Base-by-base conservation (phyloP, 2,888 invertebrate species). In the Heliconius cydno region DNA sequence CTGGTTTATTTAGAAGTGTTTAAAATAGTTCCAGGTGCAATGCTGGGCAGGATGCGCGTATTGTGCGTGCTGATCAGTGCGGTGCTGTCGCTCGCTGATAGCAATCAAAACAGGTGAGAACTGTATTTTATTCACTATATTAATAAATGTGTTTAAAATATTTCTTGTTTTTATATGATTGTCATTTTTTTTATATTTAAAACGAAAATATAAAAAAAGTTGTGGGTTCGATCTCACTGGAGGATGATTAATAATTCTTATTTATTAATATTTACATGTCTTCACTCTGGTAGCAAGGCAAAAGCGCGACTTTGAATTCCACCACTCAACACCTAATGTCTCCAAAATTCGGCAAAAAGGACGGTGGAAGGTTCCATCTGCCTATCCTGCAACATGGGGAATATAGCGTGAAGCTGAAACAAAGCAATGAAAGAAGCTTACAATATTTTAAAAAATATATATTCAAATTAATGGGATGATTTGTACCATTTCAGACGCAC, bases 401-500 rank as follows among this genome's bases (percentile, higher is more conserved):
- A 52, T 52, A 52, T 19, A 19, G 52, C 19, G 19, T 52, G 52
- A 52, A 52, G 19, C 6, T 52, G 6, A 52, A 52, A 52, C 6
- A 52, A 52, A 52, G 30, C 0, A 30, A 30, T 6, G 30, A 30
- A 30, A 30, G 6, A 30, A 30, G 12, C 12, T 22, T 22, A 22
- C 52, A 52, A 19, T 52, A 22, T 12, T 3, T 12, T 1, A 57
- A 19, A n/a, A 30, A 41, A 5, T 34, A 38, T 12, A n/a, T 6
- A 46, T 7, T 1, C 1, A 25, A 3, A 72, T 19, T 73, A n/a
- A 73, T 34, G 9, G 30, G 38, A 38, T 34, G 22, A 9, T 65
- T 74, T 77, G 79, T 28, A 25, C 73, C 68, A 22, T 94, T 94
- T 84, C 94, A 95, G 95, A 82, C 90, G 90, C 68, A 90, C 91